A percentile compares a stretch with the other conserved stretches of the same genome.
Conservation (phyloP, 1,140 invertebrate genomes). For the Lasioglossum baleicum region DNA sequence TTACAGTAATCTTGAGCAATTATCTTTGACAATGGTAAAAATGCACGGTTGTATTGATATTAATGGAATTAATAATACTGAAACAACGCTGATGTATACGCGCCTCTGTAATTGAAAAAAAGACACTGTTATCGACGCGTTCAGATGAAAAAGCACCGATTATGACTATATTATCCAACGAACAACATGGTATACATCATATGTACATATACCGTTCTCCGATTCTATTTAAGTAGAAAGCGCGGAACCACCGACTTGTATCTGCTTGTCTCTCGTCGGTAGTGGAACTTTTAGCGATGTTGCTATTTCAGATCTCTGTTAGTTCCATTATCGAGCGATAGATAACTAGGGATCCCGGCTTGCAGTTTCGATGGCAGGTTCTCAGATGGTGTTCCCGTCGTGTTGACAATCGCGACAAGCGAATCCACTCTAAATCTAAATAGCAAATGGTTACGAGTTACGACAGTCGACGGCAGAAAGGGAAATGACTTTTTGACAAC, state of each 20-base stretch:
- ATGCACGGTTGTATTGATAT: too few relatives aligned
- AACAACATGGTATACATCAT: too few relatives aligned
- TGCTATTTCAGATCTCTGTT: too few relatives aligned
- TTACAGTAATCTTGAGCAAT: background rate
- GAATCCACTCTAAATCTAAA: slow-evolving; percentile 17
- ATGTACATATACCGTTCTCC: too few relatives aligned
- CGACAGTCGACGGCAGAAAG: slow-evolving; percentile 8
- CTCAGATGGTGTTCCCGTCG: slow-evolving; percentile 25
- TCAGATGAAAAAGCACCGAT: background rate
- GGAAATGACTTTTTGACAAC: slow-evolving; percentile 43
- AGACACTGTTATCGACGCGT: background rate
- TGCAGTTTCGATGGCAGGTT: background rate
- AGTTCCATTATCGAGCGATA: slow-evolving; percentile 4
- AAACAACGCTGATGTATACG: background rate
- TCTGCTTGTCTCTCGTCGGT: too few relatives aligned
- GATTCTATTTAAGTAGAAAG: too few relatives aligned
- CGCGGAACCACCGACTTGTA: too few relatives aligned
- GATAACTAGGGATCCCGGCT: background rate
- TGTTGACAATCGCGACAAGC: background rate
- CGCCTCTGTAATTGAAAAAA: background rate
- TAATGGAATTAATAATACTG: too few relatives aligned
- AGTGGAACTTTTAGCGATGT: too few relatives aligned
- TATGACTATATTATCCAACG: background rate
- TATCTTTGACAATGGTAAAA: too few relatives aligned
- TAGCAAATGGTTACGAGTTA: background rate